phyloP scores from a whole-genome alignment of 2,113 vertebrate species.

The Tauraco erythrolophus region DNA sequence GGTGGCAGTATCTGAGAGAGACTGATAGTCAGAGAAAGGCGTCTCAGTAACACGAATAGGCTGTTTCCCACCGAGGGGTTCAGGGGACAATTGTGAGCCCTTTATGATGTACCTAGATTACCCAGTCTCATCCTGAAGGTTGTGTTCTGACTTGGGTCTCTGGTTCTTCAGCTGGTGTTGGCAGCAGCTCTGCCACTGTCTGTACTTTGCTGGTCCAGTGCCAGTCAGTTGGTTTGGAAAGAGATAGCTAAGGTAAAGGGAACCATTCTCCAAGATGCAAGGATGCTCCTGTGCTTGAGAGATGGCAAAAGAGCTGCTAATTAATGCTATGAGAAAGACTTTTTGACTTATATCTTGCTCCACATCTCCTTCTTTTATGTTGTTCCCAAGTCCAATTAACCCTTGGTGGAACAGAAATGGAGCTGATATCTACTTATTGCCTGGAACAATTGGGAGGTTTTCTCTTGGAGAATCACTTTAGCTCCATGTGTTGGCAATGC shows the following conservation, averaged over 20 bases:
- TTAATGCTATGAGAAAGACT: not conserved
- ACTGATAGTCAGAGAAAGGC: not conserved
- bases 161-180: not conserved
- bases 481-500: not conserved
- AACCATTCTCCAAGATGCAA: not conserved
- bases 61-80: not conserved
- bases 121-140: not conserved
- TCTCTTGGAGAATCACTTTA: not conserved
- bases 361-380: not conserved
- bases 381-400: not conserved
- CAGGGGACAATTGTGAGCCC: not conserved
- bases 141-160: not conserved
- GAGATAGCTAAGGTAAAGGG: not conserved
- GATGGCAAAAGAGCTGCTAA: not conserved
- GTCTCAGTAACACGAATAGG: not conserved
- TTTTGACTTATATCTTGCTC: not conserved
- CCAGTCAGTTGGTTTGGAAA: not conserved
- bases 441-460: not conserved
- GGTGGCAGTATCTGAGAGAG: not conserved
- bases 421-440: not conserved
- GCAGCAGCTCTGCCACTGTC: not conserved
- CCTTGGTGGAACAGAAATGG: not conserved
- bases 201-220: not conserved
- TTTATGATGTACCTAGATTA: not conserved
- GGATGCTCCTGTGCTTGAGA: not conserved